A percentile compares a stretch with the other conserved stretches of the same genome.
Conservation (phyloP, 2,888 invertebrate species). For the Drosophila barbarae region DNA sequence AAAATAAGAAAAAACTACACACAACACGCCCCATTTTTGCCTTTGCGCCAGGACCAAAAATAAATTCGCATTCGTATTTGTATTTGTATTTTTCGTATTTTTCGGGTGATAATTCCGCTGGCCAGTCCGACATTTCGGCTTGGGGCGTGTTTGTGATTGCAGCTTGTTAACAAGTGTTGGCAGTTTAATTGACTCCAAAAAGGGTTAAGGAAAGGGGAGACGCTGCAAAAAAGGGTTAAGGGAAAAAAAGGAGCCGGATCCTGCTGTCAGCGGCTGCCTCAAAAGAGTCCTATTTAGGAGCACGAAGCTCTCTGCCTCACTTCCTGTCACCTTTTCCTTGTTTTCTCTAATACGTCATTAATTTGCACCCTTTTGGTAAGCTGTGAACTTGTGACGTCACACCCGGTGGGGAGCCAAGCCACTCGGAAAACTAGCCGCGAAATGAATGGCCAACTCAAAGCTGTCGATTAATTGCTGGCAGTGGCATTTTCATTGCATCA, state of each 20-base stretch:
- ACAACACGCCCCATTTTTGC: slow-evolving; percentile 39
- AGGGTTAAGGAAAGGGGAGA: neutral
- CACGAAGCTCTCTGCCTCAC: slow-evolving; percentile 14
- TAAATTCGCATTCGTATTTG: slow-evolving; percentile 23
- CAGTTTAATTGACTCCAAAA: slow-evolving; percentile 75
- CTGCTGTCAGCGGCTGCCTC: slow-evolving; percentile 57
- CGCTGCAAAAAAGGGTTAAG: slow-evolving; percentile 10
- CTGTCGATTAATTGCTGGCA: slow-evolving; percentile 72
- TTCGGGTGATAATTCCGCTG: slow-evolving; percentile 60
- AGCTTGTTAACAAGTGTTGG: slow-evolving; percentile 78
- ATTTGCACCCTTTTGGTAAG: slow-evolving; percentile 22
- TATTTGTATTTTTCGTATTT: slow-evolving; percentile 27
- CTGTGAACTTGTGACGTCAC: slow-evolving; percentile 51
- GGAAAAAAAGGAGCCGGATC: slow-evolving; percentile 42
- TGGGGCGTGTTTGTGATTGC: slow-evolving; percentile 76
- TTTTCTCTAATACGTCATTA: slow-evolving; percentile 25
- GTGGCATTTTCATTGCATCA: slow-evolving; percentile 68
- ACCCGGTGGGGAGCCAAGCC: slow-evolving; percentile 40
- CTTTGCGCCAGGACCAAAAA: slow-evolving; percentile 34
- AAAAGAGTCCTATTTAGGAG: slow-evolving; percentile 60
- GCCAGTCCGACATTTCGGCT: slow-evolving; percentile 50
- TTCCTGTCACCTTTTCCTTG: slow-evolving; percentile 41
- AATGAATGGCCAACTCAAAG: slow-evolving; percentile 41
- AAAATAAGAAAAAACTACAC: slow-evolving; percentile 50
- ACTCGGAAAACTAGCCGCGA: slow-evolving; percentile 22